Conservation (phyloP, 35 echinoderm and acorn worm species). For the Heliocidaris tuberculata region DNA sequence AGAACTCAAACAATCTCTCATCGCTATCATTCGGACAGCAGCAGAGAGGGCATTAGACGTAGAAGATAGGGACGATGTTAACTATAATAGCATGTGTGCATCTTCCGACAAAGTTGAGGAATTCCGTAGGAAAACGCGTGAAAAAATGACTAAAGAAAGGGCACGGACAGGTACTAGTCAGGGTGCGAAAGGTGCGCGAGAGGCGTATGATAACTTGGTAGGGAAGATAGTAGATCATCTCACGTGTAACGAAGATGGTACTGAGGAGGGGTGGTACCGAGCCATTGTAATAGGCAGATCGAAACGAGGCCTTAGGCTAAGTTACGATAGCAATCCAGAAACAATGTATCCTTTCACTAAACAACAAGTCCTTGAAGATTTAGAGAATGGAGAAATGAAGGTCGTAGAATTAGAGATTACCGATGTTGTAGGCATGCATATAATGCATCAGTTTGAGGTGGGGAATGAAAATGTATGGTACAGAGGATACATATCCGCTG, state of each 20-base stretch:
- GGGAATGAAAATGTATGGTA: conserved; percentile 23
- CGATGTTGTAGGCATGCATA: background rate
- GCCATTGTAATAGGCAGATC: background rate
- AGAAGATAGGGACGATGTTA: background rate
- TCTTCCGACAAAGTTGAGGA: background rate
- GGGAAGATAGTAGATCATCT: conserved; percentile 43
- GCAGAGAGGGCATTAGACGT: background rate
- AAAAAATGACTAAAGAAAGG: conserved; percentile 23
- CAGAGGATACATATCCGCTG: background rate
- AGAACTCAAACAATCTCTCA: conserved; percentile 8
- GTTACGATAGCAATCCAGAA: background rate
- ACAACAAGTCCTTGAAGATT: background rate
- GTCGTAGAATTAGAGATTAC: background rate
- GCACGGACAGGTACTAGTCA: background rate
- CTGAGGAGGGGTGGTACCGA: conserved; percentile 1
- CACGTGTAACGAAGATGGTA: background rate
- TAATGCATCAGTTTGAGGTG: conserved; percentile 4
- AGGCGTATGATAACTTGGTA: conserved; percentile 23
- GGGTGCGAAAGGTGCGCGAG: background rate
- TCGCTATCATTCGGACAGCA: background rate
- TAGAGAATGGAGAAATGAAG: background rate
- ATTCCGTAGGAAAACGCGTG: background rate
- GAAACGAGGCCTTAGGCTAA: background rate
- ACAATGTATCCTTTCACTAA: background rate
- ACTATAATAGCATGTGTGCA: too few species aligned